Base-by-base conservation (phyloP, 2,113 vertebrate species). In the Canis aureus region DNA sequence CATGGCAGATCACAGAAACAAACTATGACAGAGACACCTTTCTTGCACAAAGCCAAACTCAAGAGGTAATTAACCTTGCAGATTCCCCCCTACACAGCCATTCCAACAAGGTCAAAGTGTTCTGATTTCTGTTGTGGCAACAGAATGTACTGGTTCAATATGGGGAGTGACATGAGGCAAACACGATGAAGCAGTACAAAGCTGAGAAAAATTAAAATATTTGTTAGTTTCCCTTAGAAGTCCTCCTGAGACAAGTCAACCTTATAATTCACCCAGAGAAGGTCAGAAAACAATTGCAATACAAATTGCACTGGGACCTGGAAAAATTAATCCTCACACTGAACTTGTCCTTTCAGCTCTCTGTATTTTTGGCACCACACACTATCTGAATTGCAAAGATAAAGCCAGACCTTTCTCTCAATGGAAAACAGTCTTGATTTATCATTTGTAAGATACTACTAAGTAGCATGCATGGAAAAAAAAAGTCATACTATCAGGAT, bases 361-460 rank as follows among this genome's bases (percentile, higher is more conserved):
- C 88, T 83, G 76, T 23, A 51, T 38, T 95, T 81, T 91, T 98
- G 98, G 95, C 95, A 55, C 67, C 59, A 67, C 83, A 43, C 7
- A 9, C 57, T 76, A 89, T 95, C 89, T 27, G 67, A 95, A 97
- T 0, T 95, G 64, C 64, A 94, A 89, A 95, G 71, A 98, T 92
- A 97, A 97, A 97, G 84, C 92, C 96, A 92, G 97, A 94, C 32
- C 71, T 91, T 59, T 89, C 95, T 69, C 13, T 38, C 64, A 94
- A 78, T 69, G 93, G 96, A 99, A 98, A 96, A 35, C 23, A 93
- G 90, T 94, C 95, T 97, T 86, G 97, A 95, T 97, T 98, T 97
- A 98, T 94, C 85, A 91, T 60, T 67, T 0, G 0, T 89, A 97
- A 97, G 78, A 88, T 90, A 95, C 3, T 62, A 94, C 1, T 80